phyloP scores from a whole-genome alignment of 2,888 invertebrate genomes.

The Parnassius orleans region DNA sequence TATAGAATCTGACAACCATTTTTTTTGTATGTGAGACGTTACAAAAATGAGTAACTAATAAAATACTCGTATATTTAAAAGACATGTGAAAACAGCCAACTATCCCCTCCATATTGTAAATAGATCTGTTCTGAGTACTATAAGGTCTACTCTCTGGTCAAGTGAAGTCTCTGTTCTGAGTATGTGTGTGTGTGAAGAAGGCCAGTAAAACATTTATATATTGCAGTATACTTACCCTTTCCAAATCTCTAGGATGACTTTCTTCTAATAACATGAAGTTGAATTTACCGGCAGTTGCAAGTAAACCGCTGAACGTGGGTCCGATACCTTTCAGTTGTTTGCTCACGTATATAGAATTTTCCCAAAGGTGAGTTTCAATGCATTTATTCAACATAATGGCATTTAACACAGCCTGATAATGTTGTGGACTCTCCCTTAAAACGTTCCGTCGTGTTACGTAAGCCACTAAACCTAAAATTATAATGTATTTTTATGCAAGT shows the following conservation, averaged over 20 bases:
- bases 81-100: too few relatives aligned
- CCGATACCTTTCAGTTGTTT: constrained; percentile 88
- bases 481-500: background rate
- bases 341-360: constrained; percentile 84
- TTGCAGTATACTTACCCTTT: constrained; percentile 74
- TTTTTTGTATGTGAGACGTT: too few relatives aligned
- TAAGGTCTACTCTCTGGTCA: background rate
- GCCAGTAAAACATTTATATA: background rate
- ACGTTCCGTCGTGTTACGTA: constrained; percentile 72
- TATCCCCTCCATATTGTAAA: too few relatives aligned
- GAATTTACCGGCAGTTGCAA: constrained; percentile 85
- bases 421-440: constrained; percentile 47
- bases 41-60: too few relatives aligned
- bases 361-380: constrained; percentile 86
- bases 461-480: constrained; percentile 75
- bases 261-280: constrained; percentile 83
- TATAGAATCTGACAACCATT: too few relatives aligned
- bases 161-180: too few relatives aligned
- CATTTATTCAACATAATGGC: constrained; percentile 84
- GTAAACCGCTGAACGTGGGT: constrained; percentile 80
- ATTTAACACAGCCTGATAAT: constrained; percentile 80
- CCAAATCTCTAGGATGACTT: constrained; percentile 87
- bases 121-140: background rate
- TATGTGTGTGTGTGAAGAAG: too few relatives aligned
- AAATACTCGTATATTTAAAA: too few relatives aligned